Base-by-base conservation (phyloP, 2,113 vertebrate species). In the Ceuthmochares aereus region DNA sequence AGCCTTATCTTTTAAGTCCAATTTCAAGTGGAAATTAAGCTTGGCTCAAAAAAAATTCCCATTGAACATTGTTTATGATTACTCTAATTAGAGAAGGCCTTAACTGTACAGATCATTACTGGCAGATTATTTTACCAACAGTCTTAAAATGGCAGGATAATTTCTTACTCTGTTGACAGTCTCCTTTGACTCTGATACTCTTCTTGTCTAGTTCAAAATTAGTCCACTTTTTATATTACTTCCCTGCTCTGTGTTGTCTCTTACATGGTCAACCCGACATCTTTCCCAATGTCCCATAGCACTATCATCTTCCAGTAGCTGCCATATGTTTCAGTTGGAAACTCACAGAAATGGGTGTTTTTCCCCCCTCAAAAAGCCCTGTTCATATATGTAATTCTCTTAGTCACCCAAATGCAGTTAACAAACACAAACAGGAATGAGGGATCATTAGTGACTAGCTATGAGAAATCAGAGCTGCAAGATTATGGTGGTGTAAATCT, bases 21-120 rank as follows among this genome's bases (percentile, higher is more conserved):
- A 85, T 93, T 95, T 94, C 54, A 91, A 92, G 45, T 87, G 83
- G 42, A 80, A 94, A 32, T 91, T 59, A 91, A 34, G 45, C 87
- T 95, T 96, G 54, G 68, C 91, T 88, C 78, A 91, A 96, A 95
- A 59, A 60, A 90, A 84, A 70, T 78, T 40, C 82, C 37, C 47
- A 49, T 12, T 51, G 40, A 70, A 73, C 30, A 6, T 84, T 90
- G 40, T 85, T 92, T 96, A 81, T 91, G 95, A 89, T 73, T 91
- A 42, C 43, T 51, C 59, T 91, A 90, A 89, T 76, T 94, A 91
- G n/a, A 49, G 79, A 47, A 56, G 27, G 12, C n/a, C 87, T 63
- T 85, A 79, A 88, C 34, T 91, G 36, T 73, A 69, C 78, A 83
- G 77, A 52, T 93, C 60, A 69, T 91, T 89, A 92, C 13, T 9